These are phyloP conservation scores for Liasis olivaceus DNA, from an alignment of 2,797 vertebrate species.

Conservation along the genomic window DNA sequence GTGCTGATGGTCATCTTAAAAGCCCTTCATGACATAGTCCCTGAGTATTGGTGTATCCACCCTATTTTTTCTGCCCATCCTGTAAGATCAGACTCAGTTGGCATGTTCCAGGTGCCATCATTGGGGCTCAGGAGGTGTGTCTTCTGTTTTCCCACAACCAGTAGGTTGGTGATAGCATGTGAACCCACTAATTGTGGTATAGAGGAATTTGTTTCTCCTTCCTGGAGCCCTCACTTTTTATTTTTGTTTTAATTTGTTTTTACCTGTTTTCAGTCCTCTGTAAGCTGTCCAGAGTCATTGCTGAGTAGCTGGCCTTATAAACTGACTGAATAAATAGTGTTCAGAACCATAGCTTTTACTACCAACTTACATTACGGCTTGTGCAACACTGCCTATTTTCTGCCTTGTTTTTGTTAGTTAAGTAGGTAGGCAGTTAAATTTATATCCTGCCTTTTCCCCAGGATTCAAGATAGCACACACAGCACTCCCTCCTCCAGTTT, in stretches of 20 bases:
- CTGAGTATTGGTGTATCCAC: not conserved
- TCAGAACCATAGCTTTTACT: not conserved
- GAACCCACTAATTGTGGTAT: not conserved
- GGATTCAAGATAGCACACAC: not conserved
- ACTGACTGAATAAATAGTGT: not conserved
- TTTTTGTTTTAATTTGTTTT: not conserved
- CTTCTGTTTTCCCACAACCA: not conserved
- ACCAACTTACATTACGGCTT: not conserved
- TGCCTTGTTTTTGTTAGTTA: not conserved
- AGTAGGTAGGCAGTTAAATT: not conserved
- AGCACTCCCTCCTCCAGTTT: not conserved
- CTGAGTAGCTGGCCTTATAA: not conserved
- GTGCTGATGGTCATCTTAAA: not conserved
- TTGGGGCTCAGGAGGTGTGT: too few species aligned
- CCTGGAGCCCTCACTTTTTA: not conserved
- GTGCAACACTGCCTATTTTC: not conserved
- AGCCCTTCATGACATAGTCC: not conserved
- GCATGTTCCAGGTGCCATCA: not conserved
- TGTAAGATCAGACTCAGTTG: not conserved
- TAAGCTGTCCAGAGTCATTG: not conserved
- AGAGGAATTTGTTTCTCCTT: not conserved
- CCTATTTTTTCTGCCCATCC: not conserved
- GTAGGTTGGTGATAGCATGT: not conserved
- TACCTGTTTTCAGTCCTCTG: not conserved
- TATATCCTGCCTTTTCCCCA: not conserved